phyloP scores from a whole-genome alignment of 2,797 vertebrate species.

The Sciurus carolinensis region DNA sequence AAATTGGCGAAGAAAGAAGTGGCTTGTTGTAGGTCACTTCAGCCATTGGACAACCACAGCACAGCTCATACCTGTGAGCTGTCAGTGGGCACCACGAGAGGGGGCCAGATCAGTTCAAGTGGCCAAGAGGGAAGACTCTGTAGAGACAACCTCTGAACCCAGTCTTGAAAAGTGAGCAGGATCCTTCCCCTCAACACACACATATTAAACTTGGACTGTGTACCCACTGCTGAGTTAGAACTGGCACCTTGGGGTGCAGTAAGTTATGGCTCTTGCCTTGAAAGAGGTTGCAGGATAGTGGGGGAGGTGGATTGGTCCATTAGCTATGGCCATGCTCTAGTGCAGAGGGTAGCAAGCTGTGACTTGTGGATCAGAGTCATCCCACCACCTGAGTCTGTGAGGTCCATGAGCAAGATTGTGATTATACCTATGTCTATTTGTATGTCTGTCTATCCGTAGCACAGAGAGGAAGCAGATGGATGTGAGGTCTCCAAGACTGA shows the following conservation, averaged over 20 bases:
- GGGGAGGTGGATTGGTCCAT: no score
- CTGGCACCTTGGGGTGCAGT: neutral
- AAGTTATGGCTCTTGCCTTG: neutral
- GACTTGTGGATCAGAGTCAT: neutral
- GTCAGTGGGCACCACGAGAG: neutral
- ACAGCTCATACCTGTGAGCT: no score
- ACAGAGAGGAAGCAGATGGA: neutral
- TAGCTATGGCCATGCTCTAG: neutral
- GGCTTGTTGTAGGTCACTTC: neutral
- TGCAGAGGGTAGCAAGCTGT: neutral
- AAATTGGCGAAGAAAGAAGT: conserved; percentile 1
- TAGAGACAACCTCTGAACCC: neutral
- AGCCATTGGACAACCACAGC: neutral
- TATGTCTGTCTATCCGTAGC: neutral
- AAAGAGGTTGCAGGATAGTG: neutral
- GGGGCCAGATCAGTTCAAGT: neutral
- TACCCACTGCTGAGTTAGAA: neutral
- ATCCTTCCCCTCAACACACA: neutral
- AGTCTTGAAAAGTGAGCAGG: neutral
- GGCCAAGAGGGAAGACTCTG: neutral
- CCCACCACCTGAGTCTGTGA: neutral
- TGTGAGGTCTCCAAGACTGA: neutral
- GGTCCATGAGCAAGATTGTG: neutral
- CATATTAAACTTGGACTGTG: neutral
- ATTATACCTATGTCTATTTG: neutral